Evolutionary conservation across 2,797 vertebrate species (phyloP).

Genomic region (Perodicticus potto): DNA sequence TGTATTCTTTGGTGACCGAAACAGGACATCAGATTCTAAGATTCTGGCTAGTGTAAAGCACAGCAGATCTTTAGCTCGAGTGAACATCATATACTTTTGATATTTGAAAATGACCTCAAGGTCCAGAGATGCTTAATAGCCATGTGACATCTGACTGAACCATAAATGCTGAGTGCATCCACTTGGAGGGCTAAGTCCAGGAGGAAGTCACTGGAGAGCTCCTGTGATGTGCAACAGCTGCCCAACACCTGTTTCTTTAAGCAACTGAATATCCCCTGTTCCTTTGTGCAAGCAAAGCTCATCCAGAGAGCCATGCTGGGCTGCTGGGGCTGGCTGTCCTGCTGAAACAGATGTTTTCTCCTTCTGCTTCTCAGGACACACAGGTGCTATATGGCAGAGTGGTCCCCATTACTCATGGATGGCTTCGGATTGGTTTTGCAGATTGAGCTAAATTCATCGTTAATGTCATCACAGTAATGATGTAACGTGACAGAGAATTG

Average conservation of each 20-base stretch:
- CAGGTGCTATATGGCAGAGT: neutral
- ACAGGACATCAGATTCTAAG: neutral
- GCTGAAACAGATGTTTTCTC: neutral
- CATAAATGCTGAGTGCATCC: neutral
- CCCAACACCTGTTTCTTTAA: neutral
- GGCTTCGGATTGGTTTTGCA: neutral
- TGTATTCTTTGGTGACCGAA: neutral
- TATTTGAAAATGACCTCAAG: neutral
- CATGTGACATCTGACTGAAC: neutral
- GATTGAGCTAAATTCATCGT: slow-evolving; percentile 55
- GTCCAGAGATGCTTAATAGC: neutral
- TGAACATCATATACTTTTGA: neutral
- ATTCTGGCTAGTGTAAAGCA: neutral
- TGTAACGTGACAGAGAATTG: slow-evolving; percentile 71
- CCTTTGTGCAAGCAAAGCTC: neutral
- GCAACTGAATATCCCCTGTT: neutral
- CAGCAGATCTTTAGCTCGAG: neutral
- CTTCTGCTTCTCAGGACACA: neutral
- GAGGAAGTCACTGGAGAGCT: neutral
- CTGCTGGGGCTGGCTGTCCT: neutral
- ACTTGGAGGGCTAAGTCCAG: neutral
- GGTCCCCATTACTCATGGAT: neutral
- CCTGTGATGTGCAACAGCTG: neutral
- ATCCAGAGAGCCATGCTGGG: neutral
- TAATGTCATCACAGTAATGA: slow-evolving; percentile 73